Conservation (phyloP, 53 echinoderm and acorn worm species). For the Antedon mediterranea region DNA sequence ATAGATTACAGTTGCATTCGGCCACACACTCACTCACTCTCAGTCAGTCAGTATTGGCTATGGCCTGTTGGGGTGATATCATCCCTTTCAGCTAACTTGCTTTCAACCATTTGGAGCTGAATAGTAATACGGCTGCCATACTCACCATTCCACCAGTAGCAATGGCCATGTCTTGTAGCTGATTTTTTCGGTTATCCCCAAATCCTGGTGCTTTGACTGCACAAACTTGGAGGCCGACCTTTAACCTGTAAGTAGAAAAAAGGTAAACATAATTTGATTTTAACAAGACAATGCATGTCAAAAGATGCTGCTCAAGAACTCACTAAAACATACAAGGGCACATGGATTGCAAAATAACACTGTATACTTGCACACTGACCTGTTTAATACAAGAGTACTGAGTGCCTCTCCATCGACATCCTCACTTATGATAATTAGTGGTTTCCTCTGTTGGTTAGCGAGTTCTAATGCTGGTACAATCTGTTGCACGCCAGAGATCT, state of each 20-base stretch:
- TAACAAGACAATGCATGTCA: too few species aligned
- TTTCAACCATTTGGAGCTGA: too few species aligned
- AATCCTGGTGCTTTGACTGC: conserved; percentile 99
- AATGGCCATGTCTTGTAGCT: conserved; percentile 94
- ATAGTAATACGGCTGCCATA: not conserved
- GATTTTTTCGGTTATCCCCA: conserved; percentile 97
- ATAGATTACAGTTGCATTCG: too few species aligned
- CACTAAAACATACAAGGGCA: not conserved
- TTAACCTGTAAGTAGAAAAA: conserved; percentile 36
- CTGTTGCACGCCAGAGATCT: conserved; percentile 80
- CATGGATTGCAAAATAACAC: not conserved
- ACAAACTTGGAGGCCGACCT: conserved; percentile 88
- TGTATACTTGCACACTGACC: conserved; percentile 26
- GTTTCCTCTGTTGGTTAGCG: conserved; percentile 76
- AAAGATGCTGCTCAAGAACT: too few species aligned
- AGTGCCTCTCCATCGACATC: conserved; percentile 94
- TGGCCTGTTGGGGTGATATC: too few species aligned
- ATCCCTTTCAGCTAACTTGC: too few species aligned
- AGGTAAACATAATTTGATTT: too few species aligned
- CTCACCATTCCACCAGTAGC: conserved; percentile 91
- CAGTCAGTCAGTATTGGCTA: too few species aligned
- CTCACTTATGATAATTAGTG: conserved; percentile 76
- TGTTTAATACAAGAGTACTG: conserved; percentile 78
- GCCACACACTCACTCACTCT: too few species aligned
- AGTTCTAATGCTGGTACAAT: conserved; percentile 85